Base-by-base conservation (phyloP, 2,113 vertebrate species). In the Castor canadensis region DNA sequence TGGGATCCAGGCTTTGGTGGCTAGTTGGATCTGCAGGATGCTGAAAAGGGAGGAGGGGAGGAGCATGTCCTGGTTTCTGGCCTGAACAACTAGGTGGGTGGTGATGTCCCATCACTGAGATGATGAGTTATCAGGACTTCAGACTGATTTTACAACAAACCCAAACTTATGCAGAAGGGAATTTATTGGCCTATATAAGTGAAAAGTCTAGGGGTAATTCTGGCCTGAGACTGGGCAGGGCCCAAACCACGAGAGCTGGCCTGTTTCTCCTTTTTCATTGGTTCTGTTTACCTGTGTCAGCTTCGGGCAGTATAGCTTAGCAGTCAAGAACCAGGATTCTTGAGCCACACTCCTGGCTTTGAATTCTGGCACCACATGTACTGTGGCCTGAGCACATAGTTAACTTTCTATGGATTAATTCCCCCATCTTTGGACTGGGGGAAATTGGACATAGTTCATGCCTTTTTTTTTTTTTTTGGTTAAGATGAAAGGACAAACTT, bases 121-220 rank as follows among this genome's bases (percentile, higher is more conserved):
- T 12, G 54, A 20, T 4, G 9, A 71, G 20, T 71, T 87, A 71
- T 26, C 24, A 91, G 90, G 84, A 54, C 49, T 40, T 49, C 60
- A 84, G 69, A 80, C 52, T 85, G 66, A 85, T 38, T 52, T 69
- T 87, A 40, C 6, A 32, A 69, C 80, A 87, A 85, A 40, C 80
- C 10, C 45, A n/a, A 89, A 56, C 19, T 89, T 22, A 71, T 35
- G 24, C 76, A 64, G 85, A 75, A 81, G 66, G 49, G 20, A 87
- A 56, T n/a, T 38, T 19, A 64, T 82, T 40, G 62, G 43, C 38
- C 32, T 49, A 9, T 4, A 13, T 64, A 49, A 54, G 10, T 60
- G 43, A 11, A 10, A 82, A 35, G 54, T 40, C 52, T 5, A 32
- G 54, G 24, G 45, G 2, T 28, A 5, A 60, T 24, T 69, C 76